Evolutionary conservation across 2,113 vertebrate genomes (phyloP), one percentile per base, ranked within the genome.

Genomic region (Uria aalge): DNA sequence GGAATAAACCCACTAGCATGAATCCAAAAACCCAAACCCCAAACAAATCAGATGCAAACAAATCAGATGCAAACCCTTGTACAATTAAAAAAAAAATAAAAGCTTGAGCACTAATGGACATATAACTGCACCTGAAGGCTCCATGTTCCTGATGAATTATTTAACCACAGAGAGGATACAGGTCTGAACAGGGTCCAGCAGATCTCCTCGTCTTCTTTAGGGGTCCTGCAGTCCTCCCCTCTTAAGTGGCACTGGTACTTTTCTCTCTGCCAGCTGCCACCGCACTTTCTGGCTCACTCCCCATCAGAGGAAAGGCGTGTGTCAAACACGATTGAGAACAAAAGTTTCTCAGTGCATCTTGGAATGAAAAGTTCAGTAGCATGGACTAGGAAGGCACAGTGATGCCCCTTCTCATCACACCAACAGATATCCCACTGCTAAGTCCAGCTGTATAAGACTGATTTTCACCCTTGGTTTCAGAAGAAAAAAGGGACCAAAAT

Each of bases 231-330:
- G 16, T 22, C 16, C 34, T 36, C 59, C 17, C 21, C 20, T 95
- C 59, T 57, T 29, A 34, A 15, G 20, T 66, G 32, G 21, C 43
- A 27, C 19, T 8, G 2, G 3, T 53, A 12, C 56, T 75, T 90
- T 36, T 53, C 43, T n/a, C 55, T 68, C 52, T 56, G 32, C 17
- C 50, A 71, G 30, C 14, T 77, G 22, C 50, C 34, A 5, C 27
- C n/a, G 55, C 27, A 50, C 53, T 36, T 79, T 84, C 41, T 94
- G 48, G 12, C 38, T 79, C 11, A 0, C 11, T 56, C 14, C 18
- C 10, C 2, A 0, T 43, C 40, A 63, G 34, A 81, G 40, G 7
- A 90, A 74, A 77, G 4, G 11, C 0, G 0, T 1, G 1, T 41
- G n/a, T 57, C 52, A 88, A 68, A 90, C 0, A 0, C 0, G 1